Evolutionary conservation across 2,113 vertebrate species (phyloP), one percentile per base, ranked within the genome.

Genomic region (Tauraco erythrolophus): DNA sequence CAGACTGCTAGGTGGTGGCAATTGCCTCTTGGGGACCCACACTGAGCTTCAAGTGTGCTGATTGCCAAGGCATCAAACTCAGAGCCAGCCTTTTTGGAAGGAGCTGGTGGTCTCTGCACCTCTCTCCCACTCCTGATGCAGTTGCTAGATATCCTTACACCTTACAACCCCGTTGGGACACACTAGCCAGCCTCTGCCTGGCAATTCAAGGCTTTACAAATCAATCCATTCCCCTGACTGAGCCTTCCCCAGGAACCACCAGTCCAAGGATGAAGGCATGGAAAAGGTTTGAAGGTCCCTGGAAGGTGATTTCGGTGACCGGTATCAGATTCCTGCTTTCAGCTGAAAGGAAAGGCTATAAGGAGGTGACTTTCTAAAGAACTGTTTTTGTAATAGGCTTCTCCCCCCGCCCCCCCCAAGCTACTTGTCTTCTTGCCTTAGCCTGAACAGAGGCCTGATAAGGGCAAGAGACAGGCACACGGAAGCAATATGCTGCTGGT

Each of bases 381-480:
- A 15, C 90, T 85, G 70, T 82, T 95, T 96, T 97, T 92, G 61
- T 97, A 95, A 97, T 95, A 94, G 93, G 86, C 95, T 96, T 96
- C 90, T 91, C 94, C 94, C 81, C 94, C 88, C 80, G 88, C 83
- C 97, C 96, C n/a, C n/a, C n/a, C n/a, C n/a, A n/a, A 93, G 91
- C 94, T 91, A 85, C 96, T 96, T 96, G 96, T 97, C 97, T 97
- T 94, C 93, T 94, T 94, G 89, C 96, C 91, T 97, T 93, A 88
- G 85, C 85, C 89, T 87, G 93, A 75, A 14, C 80, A 79, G 48
- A 50, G 92, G 94, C 95, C 94, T 94, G 93, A 96, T 94, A 93
- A 97, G 91, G 94, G 76, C 84, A 95, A 84, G n/a, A 75, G 95
- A 95, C 93, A 94, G 94, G 92, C 91, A 54, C 62, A 50, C 84